Conservation (phyloP, 2,888 invertebrate species). For the Parthenolecanium corni region DNA sequence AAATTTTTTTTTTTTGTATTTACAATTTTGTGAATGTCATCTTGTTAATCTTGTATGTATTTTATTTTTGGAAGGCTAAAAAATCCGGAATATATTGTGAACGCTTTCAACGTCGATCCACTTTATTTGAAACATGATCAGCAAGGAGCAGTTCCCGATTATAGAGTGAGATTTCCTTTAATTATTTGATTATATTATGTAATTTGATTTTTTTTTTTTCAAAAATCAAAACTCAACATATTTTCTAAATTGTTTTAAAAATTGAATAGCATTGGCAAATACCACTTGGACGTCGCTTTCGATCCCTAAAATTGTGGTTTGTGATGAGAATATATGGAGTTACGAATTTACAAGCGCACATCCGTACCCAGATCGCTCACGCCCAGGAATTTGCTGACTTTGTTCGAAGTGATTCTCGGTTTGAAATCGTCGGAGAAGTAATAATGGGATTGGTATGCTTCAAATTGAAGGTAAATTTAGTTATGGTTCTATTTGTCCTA, state of each 20-base stretch:
- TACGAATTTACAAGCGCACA: constrained; percentile 72
- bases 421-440: constrained; percentile 81
- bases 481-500: no score
- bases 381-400: constrained; percentile 78
- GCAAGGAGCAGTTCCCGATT: constrained; percentile 81
- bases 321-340: constrained; percentile 81
- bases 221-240: no score
- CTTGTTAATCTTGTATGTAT: no score
- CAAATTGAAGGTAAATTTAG: constrained; percentile 56
- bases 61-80: constrained; percentile 46
- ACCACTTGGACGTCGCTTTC: constrained; percentile 81
- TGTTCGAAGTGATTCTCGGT: constrained; percentile 63
- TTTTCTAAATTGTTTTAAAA: no score
- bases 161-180: constrained; percentile 47
- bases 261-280: constrained; percentile 84
- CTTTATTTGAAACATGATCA: constrained; percentile 89
- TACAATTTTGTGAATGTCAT: no score
- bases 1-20: no score
- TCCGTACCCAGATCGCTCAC: constrained; percentile 70
- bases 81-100: constrained; percentile 75
- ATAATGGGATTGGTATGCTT: constrained; percentile 95
- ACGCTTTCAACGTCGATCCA: constrained; percentile 95
- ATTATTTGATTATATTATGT: not conserved
- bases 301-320: constrained; percentile 90
- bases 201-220: not conserved